Evolutionary conservation across 2,113 vertebrate species (phyloP).

Genomic region (Protobothrops flavoviridis): DNA sequence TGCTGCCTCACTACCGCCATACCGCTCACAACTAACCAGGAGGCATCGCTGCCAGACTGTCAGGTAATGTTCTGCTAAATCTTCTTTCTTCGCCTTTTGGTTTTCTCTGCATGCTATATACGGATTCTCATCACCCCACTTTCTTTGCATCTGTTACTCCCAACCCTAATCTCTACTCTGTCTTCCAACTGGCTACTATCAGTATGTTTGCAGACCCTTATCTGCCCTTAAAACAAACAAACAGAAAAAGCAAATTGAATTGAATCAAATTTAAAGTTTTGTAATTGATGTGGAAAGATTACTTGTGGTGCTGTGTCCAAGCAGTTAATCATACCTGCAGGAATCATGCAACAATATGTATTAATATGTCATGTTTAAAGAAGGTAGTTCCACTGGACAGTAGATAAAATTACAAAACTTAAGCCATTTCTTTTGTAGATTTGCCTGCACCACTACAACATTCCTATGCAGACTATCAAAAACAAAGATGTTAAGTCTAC

Average conservation of each 20-base stretch:
- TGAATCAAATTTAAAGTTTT: not conserved
- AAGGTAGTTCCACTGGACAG: not conserved
- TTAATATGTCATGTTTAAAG: no score
- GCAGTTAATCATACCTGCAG: not conserved
- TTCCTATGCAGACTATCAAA: not conserved
- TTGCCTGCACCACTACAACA: not conserved
- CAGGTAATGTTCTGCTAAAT: constrained; percentile 84
- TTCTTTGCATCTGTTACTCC: constrained; percentile 16
- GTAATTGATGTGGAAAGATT: not conserved
- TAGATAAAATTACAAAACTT: not conserved
- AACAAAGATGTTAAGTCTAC: not conserved
- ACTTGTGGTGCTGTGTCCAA: not conserved
- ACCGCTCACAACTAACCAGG: constrained; percentile 92
- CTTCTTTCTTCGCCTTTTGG: constrained; percentile 38
- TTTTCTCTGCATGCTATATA: constrained; percentile 58
- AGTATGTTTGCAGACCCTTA: not conserved
- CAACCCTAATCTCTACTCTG: not conserved
- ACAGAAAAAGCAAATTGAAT: not conserved
- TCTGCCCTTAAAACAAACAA: not conserved
- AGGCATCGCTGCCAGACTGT: constrained; percentile 79
- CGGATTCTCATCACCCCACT: not conserved
- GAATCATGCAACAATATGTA: not conserved
- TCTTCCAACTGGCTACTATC: not conserved
- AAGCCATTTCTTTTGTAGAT: not conserved
- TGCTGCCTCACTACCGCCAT: constrained; percentile 95